Percentiles rank a stretch among this genome's conserved stretches.
These are phyloP conservation scores for Sebastes trivittatus DNA, from an alignment of 2,797 vertebrate species.

Conservation along the genomic window DNA sequence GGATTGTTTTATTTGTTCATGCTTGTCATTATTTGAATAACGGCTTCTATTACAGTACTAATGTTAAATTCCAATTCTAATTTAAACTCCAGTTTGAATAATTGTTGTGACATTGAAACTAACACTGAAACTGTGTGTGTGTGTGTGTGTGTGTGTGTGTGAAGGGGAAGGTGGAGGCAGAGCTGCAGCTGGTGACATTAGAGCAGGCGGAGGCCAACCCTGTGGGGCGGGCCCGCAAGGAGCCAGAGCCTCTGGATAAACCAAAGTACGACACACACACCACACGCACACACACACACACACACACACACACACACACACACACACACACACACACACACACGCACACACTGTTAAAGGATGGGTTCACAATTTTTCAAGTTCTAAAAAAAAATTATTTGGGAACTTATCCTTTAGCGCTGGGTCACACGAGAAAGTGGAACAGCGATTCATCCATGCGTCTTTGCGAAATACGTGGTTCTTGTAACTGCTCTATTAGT, in stretches of 20 bases:
- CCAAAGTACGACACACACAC: slow-evolving; percentile 84
- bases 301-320: background rate
- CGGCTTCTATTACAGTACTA: too few relatives aligned
- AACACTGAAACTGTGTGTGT: background rate
- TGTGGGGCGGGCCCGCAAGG: slow-evolving; percentile 89
- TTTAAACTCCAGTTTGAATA: background rate
- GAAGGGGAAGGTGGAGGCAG: slow-evolving; percentile 94
- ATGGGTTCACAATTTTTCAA: too few relatives aligned
- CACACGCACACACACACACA: background rate
- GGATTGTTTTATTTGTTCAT: too few relatives aligned
- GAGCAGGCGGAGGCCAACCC: slow-evolving; percentile 91
- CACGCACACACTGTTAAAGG: background rate
- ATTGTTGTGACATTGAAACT: background rate
- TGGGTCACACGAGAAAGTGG: too few relatives aligned
- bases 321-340: background rate
- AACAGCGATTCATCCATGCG: too few relatives aligned
- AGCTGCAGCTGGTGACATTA: slow-evolving; percentile 89
- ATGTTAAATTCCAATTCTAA: too few relatives aligned
- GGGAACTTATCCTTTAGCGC: too few relatives aligned
- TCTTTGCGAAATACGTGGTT: too few relatives aligned
- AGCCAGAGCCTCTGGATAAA: slow-evolving; percentile 93
- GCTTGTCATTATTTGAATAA: too few relatives aligned
- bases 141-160: slow-evolving; percentile 19
- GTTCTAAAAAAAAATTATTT: too few relatives aligned
- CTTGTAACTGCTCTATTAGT: too few relatives aligned